Base-by-base conservation (phyloP, 2,888 invertebrate species). In the Hipparchia sbordonii region DNA sequence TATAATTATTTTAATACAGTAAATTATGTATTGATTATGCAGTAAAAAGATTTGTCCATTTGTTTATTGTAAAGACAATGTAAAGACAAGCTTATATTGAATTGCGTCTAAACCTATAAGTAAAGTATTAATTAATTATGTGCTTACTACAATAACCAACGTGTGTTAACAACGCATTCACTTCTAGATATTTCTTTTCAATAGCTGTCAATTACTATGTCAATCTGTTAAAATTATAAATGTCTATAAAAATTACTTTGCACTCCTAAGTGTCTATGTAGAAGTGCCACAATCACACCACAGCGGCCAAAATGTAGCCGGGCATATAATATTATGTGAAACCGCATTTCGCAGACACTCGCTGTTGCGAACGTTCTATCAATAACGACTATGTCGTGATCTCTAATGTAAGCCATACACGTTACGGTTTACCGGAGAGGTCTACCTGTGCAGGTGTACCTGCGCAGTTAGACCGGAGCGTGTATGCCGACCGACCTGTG, bases 171-270 rank as follows among this genome's bases (percentile, higher is more conserved):
- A 67, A 45, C 23, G 54, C 63, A 52, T 70, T 56, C 72, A 68
- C 70, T 60, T 81, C 81, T 61, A 23, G 56, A 12, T 81, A 79
- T 79, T 77, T 76, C 72, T 84, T 85, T 88, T 85, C 80, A 79
- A 88, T 89, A 87, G 85, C 87, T 85, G 92, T 93, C 93, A 93
- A 93, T 93, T 93, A 93, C 84, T 79, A 80, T 85, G 92, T 93
- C 92, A 93, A 92, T 90, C 81, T 86, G 85, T 82, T 82, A 76
- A 76, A 78, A 72, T 73, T 72, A 74, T 75, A 75, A 67, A 78
- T 79, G 76, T 77, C 70, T 79, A 79, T 77, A 54, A 76, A 72
- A 77, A 74, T 23, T 74, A 76, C 67, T 76, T 70, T 76, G 79
- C 79, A 79, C 78, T 8, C 46, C 54, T 39, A 39, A 39, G n/a